Evolutionary conservation across 2,888 invertebrate genomes (phyloP), one percentile per base, ranked within the genome.

Genomic region (Clepsis dumicolana): DNA sequence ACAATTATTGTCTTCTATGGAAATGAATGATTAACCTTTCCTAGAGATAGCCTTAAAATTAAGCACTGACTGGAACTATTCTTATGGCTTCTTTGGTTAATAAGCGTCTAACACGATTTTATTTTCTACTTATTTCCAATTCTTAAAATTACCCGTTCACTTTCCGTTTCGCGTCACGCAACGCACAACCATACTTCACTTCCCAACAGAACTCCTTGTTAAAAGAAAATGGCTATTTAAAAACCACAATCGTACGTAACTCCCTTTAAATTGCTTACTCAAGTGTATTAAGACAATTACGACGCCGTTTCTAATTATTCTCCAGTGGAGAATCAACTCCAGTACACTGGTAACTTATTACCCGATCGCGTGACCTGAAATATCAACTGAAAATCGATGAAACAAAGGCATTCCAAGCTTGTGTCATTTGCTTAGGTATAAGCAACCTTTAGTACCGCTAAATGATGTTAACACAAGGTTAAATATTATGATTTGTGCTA

Each of bases 291-390:
- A 64, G 68, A 63, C 64, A 64, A 68, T 68, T 68, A 68, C 64
- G 59, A 16, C 53, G 52, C 16, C 21, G 32, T 29, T 52, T 64
- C 63, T 68, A 68, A 68, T 68, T 68, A 68, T 68, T 64, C 68
- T 32, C 35, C 0, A 50, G 35, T 8, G 50, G 41, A 25, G 35
- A 32, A 61, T 61, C 53, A 66, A 18, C 24, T 24, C 35, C 62
- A 53, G 56, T 10, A 18, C 16, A 32, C 35, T 27, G 50, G 32
- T 63, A 41, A 77, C 72, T 78, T 80, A 80, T 79, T 68, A 76
- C 72, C 25, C 59, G 67, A 72, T 84, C 76, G 84, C 83, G 82
- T 83, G 84, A 79, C 82, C 71, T 64, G 75, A 77, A 76, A 77
- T 82, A 82, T 78, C 76, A 75, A 75, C 74, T 65, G 35, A 69